Percentiles rank a stretch among this genome's conserved stretches.
Conservation (phyloP, 2,888 invertebrate species). For the Clunio marinus region DNA sequence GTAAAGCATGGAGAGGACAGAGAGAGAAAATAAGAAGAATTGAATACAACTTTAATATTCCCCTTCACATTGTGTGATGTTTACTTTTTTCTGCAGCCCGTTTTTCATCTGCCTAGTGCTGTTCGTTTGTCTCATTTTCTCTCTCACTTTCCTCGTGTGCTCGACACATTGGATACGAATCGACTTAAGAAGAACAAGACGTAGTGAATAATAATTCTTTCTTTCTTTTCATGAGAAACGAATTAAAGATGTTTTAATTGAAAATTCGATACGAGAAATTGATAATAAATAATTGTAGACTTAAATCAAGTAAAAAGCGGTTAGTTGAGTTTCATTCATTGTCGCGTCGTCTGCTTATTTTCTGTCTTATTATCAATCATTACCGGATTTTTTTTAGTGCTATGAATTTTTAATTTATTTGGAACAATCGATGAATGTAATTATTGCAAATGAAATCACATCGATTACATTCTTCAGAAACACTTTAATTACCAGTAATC, state of each 20-base stretch:
- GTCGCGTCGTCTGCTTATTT: slow-evolving; percentile 1
- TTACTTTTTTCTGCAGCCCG: slow-evolving; percentile 18
- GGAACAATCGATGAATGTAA: too few relatives aligned
- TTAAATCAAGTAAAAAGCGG: background rate
- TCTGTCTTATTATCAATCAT: background rate
- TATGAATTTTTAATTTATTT: too few relatives aligned
- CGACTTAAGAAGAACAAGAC: slow-evolving; percentile 2
- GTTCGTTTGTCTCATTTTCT: background rate
- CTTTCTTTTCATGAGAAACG: background rate
- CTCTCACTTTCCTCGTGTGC: background rate
- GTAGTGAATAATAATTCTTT: background rate
- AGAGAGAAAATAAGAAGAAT: background rate
- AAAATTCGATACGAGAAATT: background rate
- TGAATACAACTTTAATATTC: background rate
- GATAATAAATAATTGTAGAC: background rate
- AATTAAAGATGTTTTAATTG: background rate
- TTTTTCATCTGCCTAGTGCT: slow-evolving; percentile 27
- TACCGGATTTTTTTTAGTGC: background rate
- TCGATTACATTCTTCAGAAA: too few relatives aligned
- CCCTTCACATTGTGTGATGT: slow-evolving; percentile 1
- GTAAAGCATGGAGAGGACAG: slow-evolving; percentile 5
- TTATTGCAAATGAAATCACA: too few relatives aligned
- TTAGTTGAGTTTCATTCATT: background rate
- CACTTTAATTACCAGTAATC: too few relatives aligned
- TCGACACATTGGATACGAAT: slow-evolving; percentile 10